A percentile compares a stretch with the other conserved stretches of the same genome.
phyloP scores from a whole-genome alignment of 2,888 invertebrate genomes.

The Metacarcinus magister region DNA sequence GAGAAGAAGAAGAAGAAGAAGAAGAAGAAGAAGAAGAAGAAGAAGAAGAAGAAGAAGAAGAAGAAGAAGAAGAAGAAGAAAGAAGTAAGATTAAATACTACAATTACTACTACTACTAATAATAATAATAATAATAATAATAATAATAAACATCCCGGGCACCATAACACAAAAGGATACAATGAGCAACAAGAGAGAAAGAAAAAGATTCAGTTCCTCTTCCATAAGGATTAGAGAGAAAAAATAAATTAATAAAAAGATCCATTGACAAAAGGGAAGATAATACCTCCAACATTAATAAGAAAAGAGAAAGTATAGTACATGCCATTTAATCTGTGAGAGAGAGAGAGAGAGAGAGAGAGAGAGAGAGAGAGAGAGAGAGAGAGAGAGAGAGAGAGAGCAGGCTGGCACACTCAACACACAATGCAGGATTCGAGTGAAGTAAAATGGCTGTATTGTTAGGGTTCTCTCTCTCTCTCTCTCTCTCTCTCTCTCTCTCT shows the following conservation, averaged over 20 bases:
- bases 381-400: constrained; percentile 10
- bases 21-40: too few relatives aligned
- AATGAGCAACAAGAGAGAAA: too few relatives aligned
- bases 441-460: neutral
- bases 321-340: too few relatives aligned
- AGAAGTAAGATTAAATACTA: neutral
- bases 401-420: neutral
- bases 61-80: neutral
- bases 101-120: neutral
- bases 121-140: neutral
- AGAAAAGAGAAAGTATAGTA: neutral
- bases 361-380: constrained; percentile 48
- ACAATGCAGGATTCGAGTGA: neutral
- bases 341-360: neutral
- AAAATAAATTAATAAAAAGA: neutral
- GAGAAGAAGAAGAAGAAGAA: neutral
- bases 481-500: constrained; percentile 48
- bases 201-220: too few relatives aligned
- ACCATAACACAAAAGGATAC: neutral
- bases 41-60: too few relatives aligned
- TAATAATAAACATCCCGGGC: neutral
- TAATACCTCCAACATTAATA: neutral
- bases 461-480: constrained; percentile 8
- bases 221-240: neutral
- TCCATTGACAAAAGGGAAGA: neutral